Base-by-base conservation (phyloP, 2,113 vertebrate genomes). In the Hucho hucho region DNA sequence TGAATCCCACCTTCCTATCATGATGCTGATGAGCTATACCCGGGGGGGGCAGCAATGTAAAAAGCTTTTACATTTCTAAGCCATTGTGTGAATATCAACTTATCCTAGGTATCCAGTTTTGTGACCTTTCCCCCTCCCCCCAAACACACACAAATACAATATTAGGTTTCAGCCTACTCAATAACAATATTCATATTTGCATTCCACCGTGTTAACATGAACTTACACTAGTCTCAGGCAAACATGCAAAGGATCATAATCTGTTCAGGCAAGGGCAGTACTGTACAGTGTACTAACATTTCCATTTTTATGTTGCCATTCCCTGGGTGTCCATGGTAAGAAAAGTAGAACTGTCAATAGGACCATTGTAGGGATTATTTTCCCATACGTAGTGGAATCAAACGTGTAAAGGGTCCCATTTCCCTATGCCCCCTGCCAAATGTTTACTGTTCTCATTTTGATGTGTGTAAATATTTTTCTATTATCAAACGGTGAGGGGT, bases 211-310 rank as follows among this genome's bases (percentile, higher is more conserved):
- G 29, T 67, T 43, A 12, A 43, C 65, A 37, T 11, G 0, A 22
- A 67, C 29, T 20, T 32, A 37, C 64, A 67, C 26, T 32, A 37
- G 64, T n/a, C 28, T 67, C 28, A 67, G 64, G 64, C 64, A 67
- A 67, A 67, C 64, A 67, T 67, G 64, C 26, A 65, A 37, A 43
- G 25, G 37, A 24, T 65, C 37, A 68, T 64, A 43, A 12, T 20
- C n/a, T 56, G 14, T 71, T 2, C 47, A 73, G 46, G 53, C 29
- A 65, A 29, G 64, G 25, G 7, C 63, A 64, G 22, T 25, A 14
- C 63, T 16, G 3, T 28, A 11, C 64, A 49, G 14, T 3, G 12
- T 16, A 16, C 47, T 16, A 49, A 49, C 47, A 16, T 49, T 13
- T 14, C 12, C 3, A 16, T 49, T n/a, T 65, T 29, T 65, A 16